A percentile compares a stretch with the other conserved stretches of the same genome.
These are phyloP conservation scores for Notechis scutatus DNA, from an alignment of 2,113 vertebrate species.

Conservation along the genomic window DNA sequence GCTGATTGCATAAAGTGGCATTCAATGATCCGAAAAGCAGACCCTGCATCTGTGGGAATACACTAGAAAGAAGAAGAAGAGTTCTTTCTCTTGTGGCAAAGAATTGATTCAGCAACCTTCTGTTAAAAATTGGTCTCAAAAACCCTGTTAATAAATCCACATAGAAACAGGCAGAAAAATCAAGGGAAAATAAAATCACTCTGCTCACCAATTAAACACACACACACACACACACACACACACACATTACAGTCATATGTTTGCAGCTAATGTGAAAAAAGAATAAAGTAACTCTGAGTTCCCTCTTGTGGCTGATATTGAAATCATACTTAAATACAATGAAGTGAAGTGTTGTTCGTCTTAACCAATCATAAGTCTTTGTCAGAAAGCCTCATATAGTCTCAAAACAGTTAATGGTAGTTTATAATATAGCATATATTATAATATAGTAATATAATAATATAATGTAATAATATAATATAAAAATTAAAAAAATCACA, in stretches of 20 bases:
- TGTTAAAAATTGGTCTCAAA: not conserved
- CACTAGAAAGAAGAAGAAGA: no score
- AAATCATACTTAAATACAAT: not conserved
- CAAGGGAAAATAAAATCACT: not conserved
- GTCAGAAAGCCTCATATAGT: not conserved
- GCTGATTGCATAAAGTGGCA: no score
- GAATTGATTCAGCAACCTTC: not conserved
- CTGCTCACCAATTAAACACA: not conserved
- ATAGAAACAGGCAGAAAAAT: not conserved
- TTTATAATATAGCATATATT: not conserved
- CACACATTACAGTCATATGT: not conserved
- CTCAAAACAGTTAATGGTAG: not conserved
- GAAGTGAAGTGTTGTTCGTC: not conserved
- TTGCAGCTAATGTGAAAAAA: not conserved
- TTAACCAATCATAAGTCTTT: not conserved
- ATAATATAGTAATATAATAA: not conserved
- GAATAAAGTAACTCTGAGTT: not conserved
- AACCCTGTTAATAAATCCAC: not conserved
- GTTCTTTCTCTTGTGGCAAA: not conserved
- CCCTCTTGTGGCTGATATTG: not conserved
- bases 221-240: no score
- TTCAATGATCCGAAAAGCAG: no score
- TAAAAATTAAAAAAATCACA: not conserved
- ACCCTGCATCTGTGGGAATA: no score
- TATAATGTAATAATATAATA: not conserved